Conservation (phyloP, 2,888 invertebrate species). For the Opisthograptis luteolata region DNA sequence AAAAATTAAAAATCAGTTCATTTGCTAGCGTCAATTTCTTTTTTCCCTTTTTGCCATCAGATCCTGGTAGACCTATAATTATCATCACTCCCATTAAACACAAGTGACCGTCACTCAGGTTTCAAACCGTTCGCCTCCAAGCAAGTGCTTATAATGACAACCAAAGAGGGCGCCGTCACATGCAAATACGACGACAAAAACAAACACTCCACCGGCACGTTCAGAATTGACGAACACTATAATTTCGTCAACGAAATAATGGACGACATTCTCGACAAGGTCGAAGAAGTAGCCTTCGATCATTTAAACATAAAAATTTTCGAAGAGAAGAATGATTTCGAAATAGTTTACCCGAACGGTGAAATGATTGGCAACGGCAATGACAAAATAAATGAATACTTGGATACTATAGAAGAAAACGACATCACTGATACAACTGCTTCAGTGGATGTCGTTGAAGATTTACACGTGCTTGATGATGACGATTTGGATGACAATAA, state of each 20-base stretch:
- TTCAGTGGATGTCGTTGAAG: slow-evolving; percentile 40
- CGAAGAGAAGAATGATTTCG: slow-evolving; percentile 58
- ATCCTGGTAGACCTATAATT: too few species aligned
- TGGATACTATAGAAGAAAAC: slow-evolving; percentile 65
- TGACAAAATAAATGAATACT: slow-evolving; percentile 49
- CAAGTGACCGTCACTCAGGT: slow-evolving; percentile 48
- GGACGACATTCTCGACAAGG: slow-evolving; percentile 62
- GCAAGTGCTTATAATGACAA: slow-evolving; percentile 64
- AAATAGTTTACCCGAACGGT: slow-evolving; percentile 55
- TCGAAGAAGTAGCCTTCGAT: slow-evolving; percentile 49
- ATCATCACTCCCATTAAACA: background rate
- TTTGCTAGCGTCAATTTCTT: too few species aligned
- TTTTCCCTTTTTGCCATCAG: too few species aligned
- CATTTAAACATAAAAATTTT: slow-evolving; percentile 23
- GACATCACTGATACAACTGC: slow-evolving; percentile 45
- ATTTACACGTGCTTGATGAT: slow-evolving; percentile 48
- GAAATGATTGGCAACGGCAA: slow-evolving; percentile 34
- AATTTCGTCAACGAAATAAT: slow-evolving; percentile 52
- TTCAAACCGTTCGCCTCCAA: slow-evolving; percentile 75
- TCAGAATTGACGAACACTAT: slow-evolving; percentile 36
- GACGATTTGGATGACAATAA: slow-evolving; percentile 34
- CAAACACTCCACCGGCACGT: slow-evolving; percentile 7
- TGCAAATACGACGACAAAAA: slow-evolving; percentile 48
- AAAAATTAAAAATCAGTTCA: too few species aligned
- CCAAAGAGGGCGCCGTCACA: slow-evolving; percentile 57